Evolutionary conservation across 1,140 invertebrate species (phyloP), one percentile per base, ranked within the genome.

Genomic region (Papilio glaucus): DNA sequence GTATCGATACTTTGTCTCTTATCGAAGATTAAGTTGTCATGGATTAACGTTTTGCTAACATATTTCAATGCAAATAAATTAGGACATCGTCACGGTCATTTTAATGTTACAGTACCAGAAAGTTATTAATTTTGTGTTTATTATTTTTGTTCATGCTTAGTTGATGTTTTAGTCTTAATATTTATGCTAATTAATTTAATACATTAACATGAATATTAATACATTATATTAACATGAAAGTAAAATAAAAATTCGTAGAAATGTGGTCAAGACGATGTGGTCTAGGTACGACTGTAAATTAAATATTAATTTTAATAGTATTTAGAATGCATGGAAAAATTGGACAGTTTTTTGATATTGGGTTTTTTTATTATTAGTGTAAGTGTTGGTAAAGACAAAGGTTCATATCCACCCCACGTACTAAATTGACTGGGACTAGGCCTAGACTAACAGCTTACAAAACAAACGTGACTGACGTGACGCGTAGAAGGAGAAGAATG

Each of bases 31-130:
- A 41, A 39, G 12, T 45, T 68, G 65, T 45, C 65, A 68, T 37
- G 18, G 65, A 45, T 68, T 42, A 68, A 68, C 21, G n/a, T 68
- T 45, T 68, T 67, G 62, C 42, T 67, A 42, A 67, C 24, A 4
- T n/a, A 21, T 65, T 65, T 57, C 5, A 57, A 57, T 57, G 21
- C 24, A 57, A 57, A 57, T 57, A n/a, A n/a, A 33, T 33, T 57
- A 57, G 49, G 12, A 57, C 49, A 10, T 57, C 9, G 49, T 57
- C 49, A 57, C 49, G 49, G 21, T 24, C 21, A 57, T 57, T 57
- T 57, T 5, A 57, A 57, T 57, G 10, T 57, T 49, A n/a, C n/a
- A n/a, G n/a, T 18, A 49, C 18, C 45, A 49, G 2, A 18, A 49
- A 49, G 8, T 49, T 21, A 49, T 49, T 49, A 49, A 18, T 18